phyloP scores from a whole-genome alignment of 2,113 vertebrate species.

The Cyanoramphus novaezelandiae region DNA sequence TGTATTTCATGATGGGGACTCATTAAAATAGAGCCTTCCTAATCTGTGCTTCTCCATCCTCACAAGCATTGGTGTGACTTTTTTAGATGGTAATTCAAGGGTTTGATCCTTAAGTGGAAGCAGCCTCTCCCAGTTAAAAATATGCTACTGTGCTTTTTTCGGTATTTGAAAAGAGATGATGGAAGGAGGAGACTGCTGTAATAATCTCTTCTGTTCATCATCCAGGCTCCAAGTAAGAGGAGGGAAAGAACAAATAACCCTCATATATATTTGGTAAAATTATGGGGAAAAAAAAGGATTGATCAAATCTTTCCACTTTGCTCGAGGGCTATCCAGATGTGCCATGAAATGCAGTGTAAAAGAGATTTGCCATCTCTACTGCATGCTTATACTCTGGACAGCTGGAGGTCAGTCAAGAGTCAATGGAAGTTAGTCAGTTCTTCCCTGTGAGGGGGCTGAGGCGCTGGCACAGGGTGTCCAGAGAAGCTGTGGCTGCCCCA shows the following conservation, averaged over 20 bases:
- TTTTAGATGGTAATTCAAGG: neutral
- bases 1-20: neutral
- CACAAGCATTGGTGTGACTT: neutral
- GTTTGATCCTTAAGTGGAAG: neutral
- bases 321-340: neutral
- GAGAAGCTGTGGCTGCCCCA: neutral
- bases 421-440: neutral
- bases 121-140: neutral
- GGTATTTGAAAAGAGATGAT: neutral
- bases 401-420: neutral
- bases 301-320: neutral
- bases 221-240: neutral
- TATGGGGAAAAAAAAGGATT: neutral
- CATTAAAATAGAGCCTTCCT: neutral
- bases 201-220: neutral
- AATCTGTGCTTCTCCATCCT: neutral
- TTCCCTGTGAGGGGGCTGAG: neutral
- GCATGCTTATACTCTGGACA: neutral
- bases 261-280: neutral
- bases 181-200: neutral
- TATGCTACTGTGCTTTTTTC: neutral
- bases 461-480: neutral
- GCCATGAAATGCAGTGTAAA: neutral
- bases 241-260: neutral
- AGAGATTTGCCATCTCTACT: neutral